A percentile compares a stretch with the other conserved stretches of the same genome.
Evolutionary conservation across 2,797 vertebrate genomes (phyloP).

Genomic region (Cryptoblepharus egeriae): DNA sequence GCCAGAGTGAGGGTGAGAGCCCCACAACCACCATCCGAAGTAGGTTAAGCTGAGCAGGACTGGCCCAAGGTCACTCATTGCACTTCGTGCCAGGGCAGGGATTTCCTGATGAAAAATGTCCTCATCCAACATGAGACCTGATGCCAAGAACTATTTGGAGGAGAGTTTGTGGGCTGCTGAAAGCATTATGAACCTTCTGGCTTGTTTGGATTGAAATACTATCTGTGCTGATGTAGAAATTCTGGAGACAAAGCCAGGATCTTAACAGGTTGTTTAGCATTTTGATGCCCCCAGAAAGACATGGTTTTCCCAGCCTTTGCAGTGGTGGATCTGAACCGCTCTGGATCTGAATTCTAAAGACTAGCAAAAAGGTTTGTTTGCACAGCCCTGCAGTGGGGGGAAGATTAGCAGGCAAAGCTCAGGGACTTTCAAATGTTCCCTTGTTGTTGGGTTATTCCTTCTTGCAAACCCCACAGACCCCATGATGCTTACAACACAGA

Average conservation of each 20-base stretch:
- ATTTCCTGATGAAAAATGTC: too few species aligned
- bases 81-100: too few species aligned
- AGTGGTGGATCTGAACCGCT: conserved; percentile 71
- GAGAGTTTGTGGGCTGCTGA: conserved; percentile 39
- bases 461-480: conserved; percentile 34
- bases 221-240: conserved; percentile 55
- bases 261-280: conserved; percentile 63
- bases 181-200: conserved; percentile 59
- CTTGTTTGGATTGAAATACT: conserved; percentile 40
- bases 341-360: conserved; percentile 73
- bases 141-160: not conserved
- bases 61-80: too few species aligned
- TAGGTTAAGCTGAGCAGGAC: too few species aligned
- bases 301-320: conserved; percentile 70
- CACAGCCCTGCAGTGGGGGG: conserved; percentile 24
- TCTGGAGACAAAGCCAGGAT: conserved; percentile 61
- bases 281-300: conserved; percentile 62
- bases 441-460: conserved; percentile 14
- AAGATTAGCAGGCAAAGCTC: conserved; percentile 63
- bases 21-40: too few species aligned
- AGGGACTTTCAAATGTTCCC: conserved; percentile 53
- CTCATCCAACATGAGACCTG: too few species aligned
- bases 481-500: conserved; percentile 62
- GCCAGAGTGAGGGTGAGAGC: too few species aligned
- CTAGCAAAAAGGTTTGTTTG: conserved; percentile 72